Evolutionary conservation across 2,797 vertebrate genomes (phyloP).

Genomic region (Alauda arvensis): DNA sequence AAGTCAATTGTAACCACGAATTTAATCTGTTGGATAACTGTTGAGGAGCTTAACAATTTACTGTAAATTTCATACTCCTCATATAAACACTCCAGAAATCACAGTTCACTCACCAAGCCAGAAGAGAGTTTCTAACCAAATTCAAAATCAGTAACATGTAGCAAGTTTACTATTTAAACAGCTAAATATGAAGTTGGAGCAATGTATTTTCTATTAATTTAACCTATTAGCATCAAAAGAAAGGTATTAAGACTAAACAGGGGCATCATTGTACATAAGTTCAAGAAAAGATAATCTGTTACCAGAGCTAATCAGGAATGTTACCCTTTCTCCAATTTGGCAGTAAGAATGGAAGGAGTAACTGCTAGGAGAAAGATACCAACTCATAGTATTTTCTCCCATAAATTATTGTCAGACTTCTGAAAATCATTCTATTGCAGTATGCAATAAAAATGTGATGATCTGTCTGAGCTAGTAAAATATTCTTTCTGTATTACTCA

Average conservation of each 20-base stretch:
- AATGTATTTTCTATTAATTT: background rate
- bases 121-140: background rate
- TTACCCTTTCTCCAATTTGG: background rate
- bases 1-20: background rate
- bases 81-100: background rate
- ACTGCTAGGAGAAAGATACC: background rate
- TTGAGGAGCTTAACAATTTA: background rate
- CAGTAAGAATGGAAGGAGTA: background rate
- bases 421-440: background rate
- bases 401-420: background rate
- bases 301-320: background rate
- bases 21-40: background rate
- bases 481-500: background rate
- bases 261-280: background rate
- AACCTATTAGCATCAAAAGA: background rate
- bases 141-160: background rate
- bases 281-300: background rate
- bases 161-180: background rate
- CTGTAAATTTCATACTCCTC: background rate
- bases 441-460: slow-evolving; percentile 28
- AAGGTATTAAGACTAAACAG: background rate
- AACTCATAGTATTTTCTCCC: background rate
- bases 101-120: background rate
- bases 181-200: background rate
- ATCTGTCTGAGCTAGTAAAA: background rate